Percentiles rank a stretch among this genome's conserved stretches.
phyloP scores from a whole-genome alignment of 1,140 invertebrate genomes.

The Pogonognathellus flavescens region DNA sequence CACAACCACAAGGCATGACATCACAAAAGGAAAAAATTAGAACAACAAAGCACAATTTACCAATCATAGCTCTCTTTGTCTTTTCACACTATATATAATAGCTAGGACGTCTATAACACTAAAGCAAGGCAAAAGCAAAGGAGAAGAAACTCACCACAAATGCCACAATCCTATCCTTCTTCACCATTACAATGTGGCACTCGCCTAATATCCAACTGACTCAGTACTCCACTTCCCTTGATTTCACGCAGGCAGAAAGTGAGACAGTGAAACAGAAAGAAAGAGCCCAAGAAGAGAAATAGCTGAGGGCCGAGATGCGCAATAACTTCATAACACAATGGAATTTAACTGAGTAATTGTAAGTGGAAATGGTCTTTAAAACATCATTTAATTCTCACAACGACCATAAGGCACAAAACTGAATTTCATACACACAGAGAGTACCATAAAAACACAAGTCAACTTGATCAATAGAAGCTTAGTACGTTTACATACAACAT shows the following conservation, averaged over 20 bases:
- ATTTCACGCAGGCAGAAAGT: background rate
- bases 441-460: background rate
- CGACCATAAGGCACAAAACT: constrained; percentile 24
- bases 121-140: background rate
- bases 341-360: constrained; percentile 47
- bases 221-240: constrained; percentile 35
- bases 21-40: constrained; percentile 11
- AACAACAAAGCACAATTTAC: constrained; percentile 38
- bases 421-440: constrained; percentile 5
- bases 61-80: constrained; percentile 13
- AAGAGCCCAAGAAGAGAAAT: background rate
- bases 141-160: background rate
- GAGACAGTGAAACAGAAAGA: too few species aligned
- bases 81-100: background rate
- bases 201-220: constrained; percentile 45
- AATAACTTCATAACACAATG: constrained; percentile 43
- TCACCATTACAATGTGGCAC: background rate
- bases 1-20: background rate
- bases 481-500: too few species aligned
- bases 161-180: background rate
- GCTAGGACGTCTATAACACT: too few species aligned
- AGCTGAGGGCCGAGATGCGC: constrained; percentile 20
- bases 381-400: constrained; percentile 37
- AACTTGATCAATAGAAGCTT: too few species aligned
- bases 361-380: constrained; percentile 42